Evolutionary conservation across 1,140 invertebrate species (phyloP).

Genomic region (Helicoverpa zea): DNA sequence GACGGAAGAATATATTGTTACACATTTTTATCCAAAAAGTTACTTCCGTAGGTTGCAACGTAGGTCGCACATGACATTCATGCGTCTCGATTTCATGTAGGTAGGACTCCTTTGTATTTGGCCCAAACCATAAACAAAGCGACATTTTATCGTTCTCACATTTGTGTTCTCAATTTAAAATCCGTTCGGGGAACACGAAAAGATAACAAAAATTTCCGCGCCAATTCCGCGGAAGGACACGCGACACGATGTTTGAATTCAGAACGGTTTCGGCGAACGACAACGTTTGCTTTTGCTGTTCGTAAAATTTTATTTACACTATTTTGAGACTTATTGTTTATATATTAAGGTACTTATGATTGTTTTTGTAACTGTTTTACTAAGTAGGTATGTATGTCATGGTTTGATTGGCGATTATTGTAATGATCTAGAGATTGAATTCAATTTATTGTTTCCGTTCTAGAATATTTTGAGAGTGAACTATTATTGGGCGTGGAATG

Average conservation of each 20-base stretch:
- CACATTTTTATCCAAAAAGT: too few relatives aligned
- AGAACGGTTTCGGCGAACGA: constrained; percentile 80
- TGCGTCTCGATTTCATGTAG: neutral
- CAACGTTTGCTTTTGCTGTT: constrained; percentile 46
- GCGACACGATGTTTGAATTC: constrained; percentile 82
- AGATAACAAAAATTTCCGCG: constrained; percentile 86
- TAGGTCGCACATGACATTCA: neutral
- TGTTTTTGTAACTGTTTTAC: neutral
- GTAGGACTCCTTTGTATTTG: constrained; percentile 14
- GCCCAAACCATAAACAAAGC: constrained; percentile 40
- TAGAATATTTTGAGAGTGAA: constrained; percentile 20
- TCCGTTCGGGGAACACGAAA: constrained; percentile 85
- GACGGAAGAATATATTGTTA: too few relatives aligned
- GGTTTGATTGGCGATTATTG: constrained; percentile 26
- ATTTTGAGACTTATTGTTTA: constrained; percentile 32
- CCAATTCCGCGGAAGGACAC: constrained; percentile 84
- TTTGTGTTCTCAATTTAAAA: constrained; percentile 86
- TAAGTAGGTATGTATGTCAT: constrained; percentile 23
- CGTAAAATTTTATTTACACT: constrained; percentile 43
- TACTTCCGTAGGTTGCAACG: too few relatives aligned
- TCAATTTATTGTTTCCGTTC: constrained; percentile 34
- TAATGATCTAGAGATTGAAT: constrained; percentile 43
- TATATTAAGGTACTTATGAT: neutral
- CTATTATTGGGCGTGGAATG: neutral
- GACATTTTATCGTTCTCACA: constrained; percentile 74